These are phyloP conservation scores for Neofelis nebulosa DNA, from an alignment of 2,113 vertebrate genomes.

Conservation along the genomic window DNA sequence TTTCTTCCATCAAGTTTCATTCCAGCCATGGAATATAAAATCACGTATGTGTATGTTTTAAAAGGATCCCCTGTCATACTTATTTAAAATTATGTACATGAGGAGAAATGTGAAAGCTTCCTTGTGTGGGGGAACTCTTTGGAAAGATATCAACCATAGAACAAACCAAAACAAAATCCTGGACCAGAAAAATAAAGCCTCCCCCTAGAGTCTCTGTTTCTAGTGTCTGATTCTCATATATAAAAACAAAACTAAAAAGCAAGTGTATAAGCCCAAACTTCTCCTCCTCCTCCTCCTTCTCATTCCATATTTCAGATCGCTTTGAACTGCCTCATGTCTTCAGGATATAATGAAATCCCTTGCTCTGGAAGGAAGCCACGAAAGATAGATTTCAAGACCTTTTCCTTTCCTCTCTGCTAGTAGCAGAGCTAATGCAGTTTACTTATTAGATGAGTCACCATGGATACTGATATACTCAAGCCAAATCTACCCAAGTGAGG, in stretches of 20 bases:
- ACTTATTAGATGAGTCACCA: constrained; percentile 78
- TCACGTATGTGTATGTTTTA: neutral
- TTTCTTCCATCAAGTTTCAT: constrained; percentile 32
- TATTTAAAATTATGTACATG: constrained; percentile 53
- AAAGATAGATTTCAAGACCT: constrained; percentile 73
- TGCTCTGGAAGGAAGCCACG: constrained; percentile 72
- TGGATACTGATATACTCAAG: constrained; percentile 73
- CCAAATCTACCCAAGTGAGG: constrained; percentile 71
- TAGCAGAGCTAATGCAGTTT: constrained; percentile 75
- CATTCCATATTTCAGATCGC: constrained; percentile 66
- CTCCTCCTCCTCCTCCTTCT: constrained; percentile 54
- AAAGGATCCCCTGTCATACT: neutral
- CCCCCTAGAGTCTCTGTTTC: constrained; percentile 6
- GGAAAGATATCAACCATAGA: constrained; percentile 52
- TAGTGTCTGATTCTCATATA: constrained; percentile 53
- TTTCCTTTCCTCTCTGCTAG: constrained; percentile 63
- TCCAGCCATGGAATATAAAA: constrained; percentile 20
- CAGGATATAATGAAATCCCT: constrained; percentile 75
- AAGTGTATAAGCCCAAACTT: constrained; percentile 46
- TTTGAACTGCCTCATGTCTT: constrained; percentile 74
- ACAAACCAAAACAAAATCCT: constrained; percentile 67
- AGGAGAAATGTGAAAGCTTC: constrained; percentile 28
- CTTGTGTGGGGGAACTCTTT: neutral
- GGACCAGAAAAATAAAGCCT: constrained; percentile 57
- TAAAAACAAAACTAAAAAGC: constrained; percentile 71